Evolutionary conservation across 2,888 invertebrate genomes (phyloP).

Genomic region (Oligia latruncula): DNA sequence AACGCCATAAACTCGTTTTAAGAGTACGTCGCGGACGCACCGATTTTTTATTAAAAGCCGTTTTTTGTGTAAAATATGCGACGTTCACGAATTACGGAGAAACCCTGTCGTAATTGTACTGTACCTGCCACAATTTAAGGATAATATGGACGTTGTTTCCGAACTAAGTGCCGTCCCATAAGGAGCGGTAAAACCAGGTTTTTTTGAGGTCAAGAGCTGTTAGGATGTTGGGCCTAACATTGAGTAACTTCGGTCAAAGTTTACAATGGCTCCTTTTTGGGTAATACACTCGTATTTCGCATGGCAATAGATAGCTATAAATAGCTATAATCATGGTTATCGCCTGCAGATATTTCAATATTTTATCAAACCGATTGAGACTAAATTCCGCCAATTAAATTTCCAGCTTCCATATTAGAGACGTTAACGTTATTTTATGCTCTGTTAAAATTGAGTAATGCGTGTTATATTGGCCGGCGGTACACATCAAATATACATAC

Average conservation of each 20-base stretch:
- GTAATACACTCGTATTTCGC: conserved; percentile 1
- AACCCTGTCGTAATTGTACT: conserved; percentile 45
- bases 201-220: conserved; percentile 34
- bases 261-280: neutral
- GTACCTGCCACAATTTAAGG: conserved; percentile 38
- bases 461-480: conserved; percentile 52
- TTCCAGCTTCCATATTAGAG: conserved; percentile 22
- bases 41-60: conserved; percentile 26
- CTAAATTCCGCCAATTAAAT: conserved; percentile 30
- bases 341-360: neutral
- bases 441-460: conserved; percentile 61
- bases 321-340: neutral
- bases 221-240: conserved; percentile 18
- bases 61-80: conserved; percentile 34
- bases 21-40: neutral
- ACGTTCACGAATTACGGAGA: conserved; percentile 27
- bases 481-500: conserved; percentile 53
- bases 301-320: neutral
- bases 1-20: conserved; percentile 41
- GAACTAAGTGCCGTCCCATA: conserved; percentile 12
- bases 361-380: neutral
- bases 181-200: conserved; percentile 28
- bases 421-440: conserved; percentile 57
- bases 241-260: neutral
- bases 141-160: conserved; percentile 38